A percentile compares a stretch with the other conserved stretches of the same genome.
These are phyloP conservation scores for Gonatopus flavifemur DNA, from an alignment of 1,140 invertebrate species.

Conservation along the genomic window DNA sequence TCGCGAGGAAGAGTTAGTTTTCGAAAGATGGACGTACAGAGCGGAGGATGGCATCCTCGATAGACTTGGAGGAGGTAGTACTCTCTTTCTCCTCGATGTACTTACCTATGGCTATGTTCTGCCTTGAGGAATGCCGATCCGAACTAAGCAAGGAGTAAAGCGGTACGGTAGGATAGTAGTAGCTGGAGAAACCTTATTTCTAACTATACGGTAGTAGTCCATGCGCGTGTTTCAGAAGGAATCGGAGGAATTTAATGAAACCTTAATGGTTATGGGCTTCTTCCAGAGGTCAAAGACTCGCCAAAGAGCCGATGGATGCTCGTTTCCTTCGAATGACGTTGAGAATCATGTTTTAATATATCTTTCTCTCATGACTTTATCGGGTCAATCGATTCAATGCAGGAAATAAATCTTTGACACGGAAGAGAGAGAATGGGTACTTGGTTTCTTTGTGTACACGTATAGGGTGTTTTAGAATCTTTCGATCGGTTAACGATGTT, in stretches of 20 bases:
- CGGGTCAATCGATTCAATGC: too few relatives aligned
- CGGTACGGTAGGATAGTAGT: neutral
- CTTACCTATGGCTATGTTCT: constrained; percentile 24
- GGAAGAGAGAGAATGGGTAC: too few relatives aligned
- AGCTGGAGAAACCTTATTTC: constrained; percentile 19
- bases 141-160: neutral
- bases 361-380: too few relatives aligned
- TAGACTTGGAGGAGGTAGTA: too few relatives aligned
- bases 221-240: constrained; percentile 23
- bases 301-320: constrained; percentile 17
- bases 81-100: constrained; percentile 29
- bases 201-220: constrained; percentile 32
- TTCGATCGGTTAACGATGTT: too few relatives aligned
- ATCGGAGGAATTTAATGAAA: constrained; percentile 36
- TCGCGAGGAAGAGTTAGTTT: too few relatives aligned
- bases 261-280: constrained; percentile 38
- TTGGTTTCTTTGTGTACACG: too few relatives aligned
- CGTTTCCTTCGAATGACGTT: constrained; percentile 3
- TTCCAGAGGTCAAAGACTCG: constrained; percentile 20
- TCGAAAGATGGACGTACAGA: constrained; percentile 11
- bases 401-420: too few relatives aligned
- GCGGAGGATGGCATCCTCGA: too few relatives aligned
- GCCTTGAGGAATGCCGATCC: constrained; percentile 26
- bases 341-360: constrained; percentile 6
- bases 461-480: too few relatives aligned